phyloP scores from a whole-genome alignment of 1,140 invertebrate species.

The Zaprionus vittiger region DNA sequence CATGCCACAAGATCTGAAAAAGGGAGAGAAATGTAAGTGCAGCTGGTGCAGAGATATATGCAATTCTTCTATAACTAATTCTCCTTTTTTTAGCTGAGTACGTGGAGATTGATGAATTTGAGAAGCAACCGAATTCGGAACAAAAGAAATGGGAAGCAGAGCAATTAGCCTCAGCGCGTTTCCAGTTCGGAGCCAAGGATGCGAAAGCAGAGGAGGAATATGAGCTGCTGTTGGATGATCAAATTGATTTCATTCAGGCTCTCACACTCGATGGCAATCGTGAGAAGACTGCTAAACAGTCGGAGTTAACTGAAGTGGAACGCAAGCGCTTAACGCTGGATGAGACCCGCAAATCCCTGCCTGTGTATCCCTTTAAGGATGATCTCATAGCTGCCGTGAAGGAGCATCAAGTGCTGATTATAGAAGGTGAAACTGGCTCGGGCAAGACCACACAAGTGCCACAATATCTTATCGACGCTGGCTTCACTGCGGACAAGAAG shows the following conservation, averaged over 20 bases:
- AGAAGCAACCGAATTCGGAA: slow-evolving; percentile 94
- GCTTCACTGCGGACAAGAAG: slow-evolving; percentile 92
- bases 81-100: slow-evolving; percentile 85
- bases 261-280: slow-evolving; percentile 93
- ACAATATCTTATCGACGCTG: slow-evolving; percentile 97
- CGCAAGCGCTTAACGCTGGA: slow-evolving; percentile 93
- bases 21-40: slow-evolving; percentile 86
- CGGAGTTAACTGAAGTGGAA: slow-evolving; percentile 88
- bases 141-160: slow-evolving; percentile 99
- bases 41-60: background rate
- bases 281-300: slow-evolving; percentile 86
- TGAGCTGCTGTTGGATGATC: slow-evolving; percentile 97
- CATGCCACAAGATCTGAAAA: slow-evolving; percentile 93
- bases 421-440: slow-evolving; percentile 98
- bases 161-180: slow-evolving; percentile 95
- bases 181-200: slow-evolving; percentile 94
- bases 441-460: slow-evolving; percentile 99
- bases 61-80: background rate
- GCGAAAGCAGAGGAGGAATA: slow-evolving; percentile 91
- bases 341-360: slow-evolving; percentile 97
- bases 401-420: slow-evolving; percentile 96
- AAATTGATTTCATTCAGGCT: slow-evolving; percentile 98
- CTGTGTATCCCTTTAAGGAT: slow-evolving; percentile 96
- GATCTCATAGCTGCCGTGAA: slow-evolving; percentile 94
- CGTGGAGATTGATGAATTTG: slow-evolving; percentile 93